phyloP scores from a whole-genome alignment of 1,140 invertebrate genomes.

The Dermatophagoides farinae region DNA sequence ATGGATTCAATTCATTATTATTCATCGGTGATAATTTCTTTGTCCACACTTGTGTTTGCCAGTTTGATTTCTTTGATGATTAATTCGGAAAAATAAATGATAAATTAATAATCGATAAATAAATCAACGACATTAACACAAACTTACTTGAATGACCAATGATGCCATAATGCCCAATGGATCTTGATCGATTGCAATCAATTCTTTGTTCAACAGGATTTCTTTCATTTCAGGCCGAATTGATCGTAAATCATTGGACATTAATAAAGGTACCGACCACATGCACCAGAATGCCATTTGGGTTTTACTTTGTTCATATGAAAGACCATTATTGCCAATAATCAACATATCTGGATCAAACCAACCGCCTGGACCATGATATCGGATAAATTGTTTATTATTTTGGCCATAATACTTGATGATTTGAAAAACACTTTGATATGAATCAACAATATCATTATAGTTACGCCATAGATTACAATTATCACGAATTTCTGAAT shows the following conservation, averaged over 20 bases:
- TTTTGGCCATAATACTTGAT: constrained; percentile 35
- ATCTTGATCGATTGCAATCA: constrained; percentile 27
- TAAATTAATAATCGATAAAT: neutral
- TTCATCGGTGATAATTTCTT: neutral
- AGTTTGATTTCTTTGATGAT: neutral
- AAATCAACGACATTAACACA: too few species aligned
- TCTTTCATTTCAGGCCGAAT: constrained; percentile 22
- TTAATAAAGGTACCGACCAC: constrained; percentile 27
- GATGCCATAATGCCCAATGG: constrained; percentile 27
- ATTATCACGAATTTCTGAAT: constrained; percentile 23
- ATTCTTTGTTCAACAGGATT: constrained; percentile 24
- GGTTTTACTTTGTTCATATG: constrained; percentile 24
- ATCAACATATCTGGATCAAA: constrained; percentile 34
- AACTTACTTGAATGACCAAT: constrained; percentile 32
- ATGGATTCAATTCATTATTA: neutral
- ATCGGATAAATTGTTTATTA: constrained; percentile 15
- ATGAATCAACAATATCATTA: constrained; percentile 36
- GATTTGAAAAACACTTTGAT: constrained; percentile 30
- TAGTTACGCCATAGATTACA: constrained; percentile 43
- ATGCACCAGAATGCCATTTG: constrained; percentile 31
- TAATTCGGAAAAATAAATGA: neutral
- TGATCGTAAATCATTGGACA: constrained; percentile 28
- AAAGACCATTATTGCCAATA: constrained; percentile 26
- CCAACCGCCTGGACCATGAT: constrained; percentile 30
- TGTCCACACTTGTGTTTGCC: neutral